Base-by-base conservation (phyloP, 2,888 invertebrate genomes). In the Machimus atricapillus region DNA sequence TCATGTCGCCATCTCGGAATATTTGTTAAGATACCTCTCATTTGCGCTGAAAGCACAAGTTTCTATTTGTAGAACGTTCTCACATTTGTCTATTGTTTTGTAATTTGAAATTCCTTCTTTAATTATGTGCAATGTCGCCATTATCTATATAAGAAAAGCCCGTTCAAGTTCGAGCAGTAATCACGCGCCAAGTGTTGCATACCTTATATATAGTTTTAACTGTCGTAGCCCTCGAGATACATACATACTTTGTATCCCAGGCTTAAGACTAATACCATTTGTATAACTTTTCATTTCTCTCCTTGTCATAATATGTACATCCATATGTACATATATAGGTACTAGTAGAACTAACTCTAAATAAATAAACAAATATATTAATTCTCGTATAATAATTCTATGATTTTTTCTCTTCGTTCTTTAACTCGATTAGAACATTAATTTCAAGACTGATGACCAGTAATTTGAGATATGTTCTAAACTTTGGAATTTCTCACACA, bases 1-100 rank as follows among this genome's bases (percentile, higher is more conserved):
- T 82, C 82, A 31, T 82, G 82, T 82, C 82, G 37, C 27, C 37
- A 58, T 66, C 34, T 58, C 37, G 19, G 34, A 66, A 82, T 82
- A 82, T 82, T 81, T 82, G 82, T 82, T 58, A 12, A 43, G 6
- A 31, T 16, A 52, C 23, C 43, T 58, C 27, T 58, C 23, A 31
- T 66, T 37, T 82, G 37, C 37, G 19, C 82, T 66, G 34, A 40
- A 40, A 40, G 5, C 56, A 82, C 37, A n/a, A 58, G 8, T 9
- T 66, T 37, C 66, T 66, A 66, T 66, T 23, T 66, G 66, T 66
- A 23, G 58, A 66, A 8, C 23, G 2, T 27, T 23, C 27, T 66
- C 66, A 66, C 12, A 23, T 23, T 23, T 9, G 8, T 66, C 66
- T 9, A 23, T 27, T 66, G 8, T 23, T 19, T 23, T 12, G 3